Base-by-base conservation (phyloP, 2,888 invertebrate genomes). In the Sarcophaga caerulescens region DNA sequence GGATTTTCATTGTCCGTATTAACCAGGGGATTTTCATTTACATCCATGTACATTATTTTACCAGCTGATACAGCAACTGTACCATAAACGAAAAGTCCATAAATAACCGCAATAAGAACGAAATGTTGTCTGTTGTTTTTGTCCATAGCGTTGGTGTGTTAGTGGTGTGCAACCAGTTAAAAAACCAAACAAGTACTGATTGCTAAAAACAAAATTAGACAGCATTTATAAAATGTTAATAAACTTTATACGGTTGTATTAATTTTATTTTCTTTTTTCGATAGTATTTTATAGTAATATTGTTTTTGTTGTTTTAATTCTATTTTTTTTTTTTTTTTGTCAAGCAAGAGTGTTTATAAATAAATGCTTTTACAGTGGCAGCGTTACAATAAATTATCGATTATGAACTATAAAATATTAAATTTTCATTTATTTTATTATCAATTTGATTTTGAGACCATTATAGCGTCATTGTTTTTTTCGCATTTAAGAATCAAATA, bases 1-100 rank as follows among this genome's bases (percentile, higher is more conserved):
- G 99, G 65, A 69, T 89, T 89, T 25, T 89, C 88, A 47, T 65
- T 84, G 25, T 85, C 63, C 66, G 75, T 82, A 86, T 88, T 88
- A 3, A 88, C 87, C 19, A 47, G 10, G 3, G 85, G 83, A 66
- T 87, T 85, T 25, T 88, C 85, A 62, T 89, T 88, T 0, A 87
- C 65, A 87, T 88, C 88, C 57, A 57, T 57, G 45, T 75, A 63
- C 10, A 60, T 81, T 3, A 63, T 6, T 3, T 21, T 66, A 21
- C 12, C 65, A 23, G 52, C 73, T 14, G 59, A 47, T 12, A 60
- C 83, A 12, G 60, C 10, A 23, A 45, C 78, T 45, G 59, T 60
- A 17, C 52, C 12, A 60, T 45, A 68, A 5, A 66, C 23, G 3
- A 69, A 78, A 47, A 74, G 11, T n/a, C 44, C 21, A 65, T 63